These are phyloP conservation scores for Papilio helenus DNA, from an alignment of 1,140 invertebrate species.

Conservation along the genomic window DNA sequence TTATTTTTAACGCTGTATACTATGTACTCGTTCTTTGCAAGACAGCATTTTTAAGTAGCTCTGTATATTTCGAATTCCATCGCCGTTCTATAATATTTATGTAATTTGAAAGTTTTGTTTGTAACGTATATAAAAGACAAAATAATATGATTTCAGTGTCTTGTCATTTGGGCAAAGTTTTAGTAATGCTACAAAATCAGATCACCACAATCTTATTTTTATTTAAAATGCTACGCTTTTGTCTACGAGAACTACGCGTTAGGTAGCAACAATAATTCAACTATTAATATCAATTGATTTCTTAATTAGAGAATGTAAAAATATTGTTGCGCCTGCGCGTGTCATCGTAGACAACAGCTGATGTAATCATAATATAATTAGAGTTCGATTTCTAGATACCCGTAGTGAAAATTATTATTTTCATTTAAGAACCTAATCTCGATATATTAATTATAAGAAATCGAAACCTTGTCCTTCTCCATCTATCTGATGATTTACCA, in stretches of 20 bases:
- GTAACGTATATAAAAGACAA: not conserved
- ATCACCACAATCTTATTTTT: not conserved
- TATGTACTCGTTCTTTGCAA: not conserved
- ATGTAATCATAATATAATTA: too few relatives aligned
- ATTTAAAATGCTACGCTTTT: not conserved
- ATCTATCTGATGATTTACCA: not conserved
- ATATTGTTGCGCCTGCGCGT: not conserved
- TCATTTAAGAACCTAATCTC: not conserved
- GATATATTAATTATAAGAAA: not conserved
- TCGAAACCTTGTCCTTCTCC: not conserved
- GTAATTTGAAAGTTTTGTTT: not conserved
- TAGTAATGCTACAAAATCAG: not conserved
- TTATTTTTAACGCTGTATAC: conserved; percentile 7
- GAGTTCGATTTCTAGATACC: too few relatives aligned
- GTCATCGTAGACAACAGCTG: not conserved
- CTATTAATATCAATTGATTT: not conserved
- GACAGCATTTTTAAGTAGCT: conserved; percentile 16
- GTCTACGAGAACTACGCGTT: not conserved
- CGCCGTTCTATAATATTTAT: not conserved
- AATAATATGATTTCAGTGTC: not conserved
- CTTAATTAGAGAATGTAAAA: not conserved
- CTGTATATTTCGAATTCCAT: conserved; percentile 1
- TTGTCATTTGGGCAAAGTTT: not conserved
- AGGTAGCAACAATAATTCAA: not conserved
- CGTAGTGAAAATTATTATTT: not conserved